phyloP scores from a whole-genome alignment of 2,113 vertebrate species.

The Beaufortia kweichowensis region DNA sequence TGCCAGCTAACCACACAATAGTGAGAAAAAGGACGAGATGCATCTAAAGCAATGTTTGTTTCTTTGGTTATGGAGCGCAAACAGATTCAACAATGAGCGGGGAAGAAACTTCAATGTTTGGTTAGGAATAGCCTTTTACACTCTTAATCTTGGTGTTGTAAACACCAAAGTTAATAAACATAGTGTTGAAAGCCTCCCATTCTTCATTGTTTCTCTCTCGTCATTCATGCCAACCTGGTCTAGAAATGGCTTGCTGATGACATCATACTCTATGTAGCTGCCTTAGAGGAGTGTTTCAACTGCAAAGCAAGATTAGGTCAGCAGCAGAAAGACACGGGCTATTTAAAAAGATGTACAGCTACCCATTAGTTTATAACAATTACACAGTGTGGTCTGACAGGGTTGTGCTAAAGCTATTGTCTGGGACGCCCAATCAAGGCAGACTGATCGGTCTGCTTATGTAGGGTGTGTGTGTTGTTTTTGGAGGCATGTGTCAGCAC shows the following conservation, averaged over 20 bases:
- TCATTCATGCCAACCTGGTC: not conserved
- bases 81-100: not conserved
- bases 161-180: too few relatives aligned
- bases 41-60: slow-evolving; percentile 47
- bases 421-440: not conserved
- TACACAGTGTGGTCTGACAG: slow-evolving; percentile 14
- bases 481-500: slow-evolving; percentile 36
- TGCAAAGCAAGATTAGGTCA: not conserved
- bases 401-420: slow-evolving; percentile 2
- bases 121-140: not conserved
- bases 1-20: slow-evolving; percentile 59
- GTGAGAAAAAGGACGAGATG: slow-evolving; percentile 58
- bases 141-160: too few relatives aligned
- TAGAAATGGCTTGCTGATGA: not conserved
- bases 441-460: not conserved
- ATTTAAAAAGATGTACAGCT: slow-evolving; percentile 9
- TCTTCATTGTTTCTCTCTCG: not conserved
- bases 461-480: slow-evolving; percentile 20
- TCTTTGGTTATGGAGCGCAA: slow-evolving; percentile 38
- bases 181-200: too few relatives aligned
- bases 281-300: not conserved
- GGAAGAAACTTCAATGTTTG: not conserved
- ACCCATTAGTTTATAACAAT: slow-evolving; percentile 1
- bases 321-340: not conserved
- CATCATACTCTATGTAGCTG: not conserved